Conservation (phyloP, 2,797 vertebrate genomes). For the Anabacerthia variegaticeps region DNA sequence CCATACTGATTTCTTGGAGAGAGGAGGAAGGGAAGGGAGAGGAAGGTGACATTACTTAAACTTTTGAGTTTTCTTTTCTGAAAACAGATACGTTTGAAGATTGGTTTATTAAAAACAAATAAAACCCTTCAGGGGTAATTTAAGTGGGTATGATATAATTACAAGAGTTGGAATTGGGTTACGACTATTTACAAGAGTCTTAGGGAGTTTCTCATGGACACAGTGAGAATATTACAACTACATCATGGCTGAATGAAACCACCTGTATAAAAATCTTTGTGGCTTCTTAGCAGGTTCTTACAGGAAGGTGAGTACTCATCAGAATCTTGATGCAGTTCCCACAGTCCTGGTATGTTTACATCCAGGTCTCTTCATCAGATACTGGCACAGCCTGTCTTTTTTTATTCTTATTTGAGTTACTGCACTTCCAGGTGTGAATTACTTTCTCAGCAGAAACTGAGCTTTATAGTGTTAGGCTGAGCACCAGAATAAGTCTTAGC, state of each 20-base stretch:
- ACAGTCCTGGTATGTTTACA: conserved; percentile 15
- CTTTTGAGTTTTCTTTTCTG: not conserved
- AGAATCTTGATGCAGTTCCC: conserved; percentile 18
- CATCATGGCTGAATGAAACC: conserved; percentile 19
- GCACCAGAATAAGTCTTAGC: not conserved
- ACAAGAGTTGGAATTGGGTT: not conserved
- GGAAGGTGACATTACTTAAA: not conserved
- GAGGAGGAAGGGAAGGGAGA: not conserved
- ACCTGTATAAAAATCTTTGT: conserved; percentile 14
- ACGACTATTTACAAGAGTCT: not conserved
- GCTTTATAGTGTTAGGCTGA: not conserved
- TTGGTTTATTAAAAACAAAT: conserved; percentile 15
- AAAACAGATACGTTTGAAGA: not conserved
- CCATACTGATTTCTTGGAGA: not conserved
- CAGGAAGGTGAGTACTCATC: conserved; percentile 33
- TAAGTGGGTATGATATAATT: not conserved
- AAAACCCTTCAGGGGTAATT: not conserved
- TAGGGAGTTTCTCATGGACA: conserved; percentile 28
- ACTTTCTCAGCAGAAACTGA: not conserved
- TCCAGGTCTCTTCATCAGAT: not conserved
- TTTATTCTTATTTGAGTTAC: not conserved
- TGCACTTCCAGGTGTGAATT: not conserved
- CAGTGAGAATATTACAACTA: not conserved
- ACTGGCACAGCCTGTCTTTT: conserved; percentile 18
- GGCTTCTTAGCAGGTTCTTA: conserved; percentile 49